Evolutionary conservation across 2,888 invertebrate genomes (phyloP).

Genomic region (Lagria hirta): DNA sequence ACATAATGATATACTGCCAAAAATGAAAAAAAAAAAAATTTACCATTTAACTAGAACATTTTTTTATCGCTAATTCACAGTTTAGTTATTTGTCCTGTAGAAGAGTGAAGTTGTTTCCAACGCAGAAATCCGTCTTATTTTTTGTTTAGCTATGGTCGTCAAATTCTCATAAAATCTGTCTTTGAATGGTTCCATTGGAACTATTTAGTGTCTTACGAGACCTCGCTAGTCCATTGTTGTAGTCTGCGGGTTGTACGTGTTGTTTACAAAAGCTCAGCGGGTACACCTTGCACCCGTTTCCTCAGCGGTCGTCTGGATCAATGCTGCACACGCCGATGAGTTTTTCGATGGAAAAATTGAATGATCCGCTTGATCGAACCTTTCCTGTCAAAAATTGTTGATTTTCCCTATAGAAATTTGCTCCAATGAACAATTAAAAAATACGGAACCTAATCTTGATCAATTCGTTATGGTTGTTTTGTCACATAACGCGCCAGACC

Average conservation of each 20-base stretch:
- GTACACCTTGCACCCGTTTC: slow-evolving; percentile 31
- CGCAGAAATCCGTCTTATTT: too few relatives aligned
- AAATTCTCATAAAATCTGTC: slow-evolving; percentile 2
- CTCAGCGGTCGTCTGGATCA: slow-evolving; percentile 10
- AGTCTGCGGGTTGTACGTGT: slow-evolving; percentile 32
- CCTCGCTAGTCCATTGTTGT: slow-evolving; percentile 25
- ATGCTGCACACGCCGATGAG: background rate
- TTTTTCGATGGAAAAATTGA: too few relatives aligned
- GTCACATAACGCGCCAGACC: slow-evolving; percentile 54
- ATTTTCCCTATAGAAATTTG: slow-evolving; percentile 40
- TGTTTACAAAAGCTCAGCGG: slow-evolving; percentile 29
- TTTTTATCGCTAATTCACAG: too few relatives aligned
- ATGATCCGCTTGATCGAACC: too few relatives aligned
- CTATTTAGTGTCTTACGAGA: background rate
- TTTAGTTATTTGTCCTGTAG: too few relatives aligned
- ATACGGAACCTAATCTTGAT: slow-evolving; percentile 52
- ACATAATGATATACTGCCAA: too few relatives aligned
- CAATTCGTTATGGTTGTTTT: slow-evolving; percentile 54
- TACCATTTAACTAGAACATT: too few relatives aligned
- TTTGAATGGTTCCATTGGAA: background rate
- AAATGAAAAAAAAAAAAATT: too few relatives aligned
- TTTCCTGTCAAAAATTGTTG: too few relatives aligned
- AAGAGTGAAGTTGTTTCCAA: too few relatives aligned
- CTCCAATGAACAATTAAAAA: slow-evolving; percentile 53
- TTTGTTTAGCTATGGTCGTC: too few relatives aligned